phyloP scores from a whole-genome alignment of 2,888 invertebrate genomes.

The Chrysolina americana region DNA sequence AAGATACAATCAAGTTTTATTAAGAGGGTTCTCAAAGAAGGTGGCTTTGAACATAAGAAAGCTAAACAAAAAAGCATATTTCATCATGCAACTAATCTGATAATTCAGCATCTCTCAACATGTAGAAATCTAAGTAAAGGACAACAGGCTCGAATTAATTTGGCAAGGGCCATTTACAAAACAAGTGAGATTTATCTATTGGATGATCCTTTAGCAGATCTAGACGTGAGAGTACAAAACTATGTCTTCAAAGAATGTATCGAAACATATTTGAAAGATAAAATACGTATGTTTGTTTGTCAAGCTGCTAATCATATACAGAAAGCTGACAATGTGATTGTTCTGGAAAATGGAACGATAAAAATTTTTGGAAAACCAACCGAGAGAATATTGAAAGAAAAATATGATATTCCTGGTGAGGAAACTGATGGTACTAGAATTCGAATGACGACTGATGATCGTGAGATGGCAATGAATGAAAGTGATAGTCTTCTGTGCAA shows the following conservation, averaged over 20 bases:
- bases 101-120: no score
- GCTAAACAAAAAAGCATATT: no score
- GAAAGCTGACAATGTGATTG: constrained; percentile 52
- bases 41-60: not conserved
- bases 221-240: constrained; percentile 59
- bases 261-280: constrained; percentile 57
- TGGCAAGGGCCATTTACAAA: constrained; percentile 62
- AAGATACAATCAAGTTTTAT: not conserved
- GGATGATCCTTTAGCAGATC: constrained; percentile 60
- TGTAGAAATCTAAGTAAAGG: constrained; percentile 76
- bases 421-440: not conserved
- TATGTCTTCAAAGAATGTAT: constrained; percentile 60
- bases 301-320: constrained; percentile 59
- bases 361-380: constrained; percentile 35
- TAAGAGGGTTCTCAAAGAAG: not conserved
- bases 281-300: constrained; percentile 59
- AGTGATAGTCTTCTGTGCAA: not conserved
- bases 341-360: constrained; percentile 48
- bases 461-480: not conserved
- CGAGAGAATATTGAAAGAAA: constrained; percentile 30
- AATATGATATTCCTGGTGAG: not conserved
- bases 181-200: constrained; percentile 61
- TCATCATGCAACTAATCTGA: no score
- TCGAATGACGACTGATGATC: not conserved
- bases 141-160: constrained; percentile 65